phyloP scores from a whole-genome alignment of 2,797 vertebrate species.

The Loris lydekkerianus region DNA sequence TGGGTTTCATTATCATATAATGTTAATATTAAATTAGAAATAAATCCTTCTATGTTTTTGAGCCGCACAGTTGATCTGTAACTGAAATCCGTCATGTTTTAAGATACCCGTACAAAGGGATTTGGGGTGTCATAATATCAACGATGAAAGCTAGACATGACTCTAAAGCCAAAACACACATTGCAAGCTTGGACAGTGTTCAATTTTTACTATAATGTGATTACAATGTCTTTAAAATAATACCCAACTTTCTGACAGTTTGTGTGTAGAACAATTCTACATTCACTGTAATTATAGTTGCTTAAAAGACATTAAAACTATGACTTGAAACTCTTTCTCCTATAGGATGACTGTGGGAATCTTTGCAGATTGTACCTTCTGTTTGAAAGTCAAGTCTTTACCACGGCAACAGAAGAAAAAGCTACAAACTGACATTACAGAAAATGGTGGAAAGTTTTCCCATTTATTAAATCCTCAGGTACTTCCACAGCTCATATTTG shows the following conservation, averaged over 20 bases:
- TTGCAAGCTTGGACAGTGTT: background rate
- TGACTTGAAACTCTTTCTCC: slow-evolving; percentile 59
- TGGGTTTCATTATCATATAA: slow-evolving; percentile 29
- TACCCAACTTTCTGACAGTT: background rate
- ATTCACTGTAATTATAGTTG: background rate
- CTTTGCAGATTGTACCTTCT: slow-evolving; percentile 90
- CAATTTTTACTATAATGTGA: background rate
- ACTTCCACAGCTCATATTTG: slow-evolving; percentile 47
- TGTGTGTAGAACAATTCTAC: background rate
- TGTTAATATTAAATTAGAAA: slow-evolving; percentile 51
- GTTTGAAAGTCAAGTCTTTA: slow-evolving; percentile 90
- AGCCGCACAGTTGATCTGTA: background rate
- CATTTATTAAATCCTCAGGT: slow-evolving; percentile 91
- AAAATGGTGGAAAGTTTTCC: slow-evolving; percentile 89
- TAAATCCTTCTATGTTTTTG: slow-evolving; percentile 27
- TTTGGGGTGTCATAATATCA: background rate
- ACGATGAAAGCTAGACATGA: slow-evolving; percentile 30
- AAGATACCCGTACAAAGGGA: background rate
- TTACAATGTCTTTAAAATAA: background rate
- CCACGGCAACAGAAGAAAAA: slow-evolving; percentile 88
- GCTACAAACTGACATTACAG: slow-evolving; percentile 87
- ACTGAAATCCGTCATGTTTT: background rate
- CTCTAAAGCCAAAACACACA: slow-evolving; percentile 7
- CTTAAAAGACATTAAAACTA: background rate
- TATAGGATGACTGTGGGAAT: slow-evolving; percentile 87